These are phyloP conservation scores for Argya squamiceps DNA, from an alignment of 2,797 vertebrate species.

Conservation along the genomic window DNA sequence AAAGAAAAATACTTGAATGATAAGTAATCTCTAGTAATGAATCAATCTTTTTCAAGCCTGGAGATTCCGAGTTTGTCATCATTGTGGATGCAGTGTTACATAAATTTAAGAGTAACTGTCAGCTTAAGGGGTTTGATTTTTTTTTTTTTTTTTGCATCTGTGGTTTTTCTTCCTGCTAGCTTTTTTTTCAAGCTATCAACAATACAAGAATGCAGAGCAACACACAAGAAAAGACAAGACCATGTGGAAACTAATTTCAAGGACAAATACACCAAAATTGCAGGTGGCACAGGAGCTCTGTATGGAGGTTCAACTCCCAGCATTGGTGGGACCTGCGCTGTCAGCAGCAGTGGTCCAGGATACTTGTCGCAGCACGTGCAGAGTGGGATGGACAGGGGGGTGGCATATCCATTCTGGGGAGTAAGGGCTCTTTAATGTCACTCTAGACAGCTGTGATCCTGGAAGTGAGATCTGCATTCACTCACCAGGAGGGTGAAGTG, in stretches of 20 bases:
- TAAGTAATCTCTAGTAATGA: neutral
- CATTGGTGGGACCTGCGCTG: neutral
- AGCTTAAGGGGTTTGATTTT: neutral
- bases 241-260: neutral
- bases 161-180: neutral
- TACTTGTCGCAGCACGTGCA: rapidly evolving
- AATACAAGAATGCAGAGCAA: neutral
- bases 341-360: neutral
- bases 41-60: neutral
- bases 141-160: neutral
- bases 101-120: neutral
- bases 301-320: rapidly evolving
- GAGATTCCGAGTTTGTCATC: neutral
- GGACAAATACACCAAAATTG: neutral
- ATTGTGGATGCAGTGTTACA: neutral
- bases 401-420: rapidly evolving
- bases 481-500: rapidly evolving
- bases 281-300: neutral
- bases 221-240: neutral
- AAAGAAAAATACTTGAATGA: neutral
- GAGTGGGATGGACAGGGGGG: neutral
- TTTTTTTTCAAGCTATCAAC: neutral
- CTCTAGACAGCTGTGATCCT: neutral
- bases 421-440: neutral
- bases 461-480: neutral